Evolutionary conservation across 2,888 invertebrate species (phyloP).

Genomic region (Alloscopus bannaensis): DNA sequence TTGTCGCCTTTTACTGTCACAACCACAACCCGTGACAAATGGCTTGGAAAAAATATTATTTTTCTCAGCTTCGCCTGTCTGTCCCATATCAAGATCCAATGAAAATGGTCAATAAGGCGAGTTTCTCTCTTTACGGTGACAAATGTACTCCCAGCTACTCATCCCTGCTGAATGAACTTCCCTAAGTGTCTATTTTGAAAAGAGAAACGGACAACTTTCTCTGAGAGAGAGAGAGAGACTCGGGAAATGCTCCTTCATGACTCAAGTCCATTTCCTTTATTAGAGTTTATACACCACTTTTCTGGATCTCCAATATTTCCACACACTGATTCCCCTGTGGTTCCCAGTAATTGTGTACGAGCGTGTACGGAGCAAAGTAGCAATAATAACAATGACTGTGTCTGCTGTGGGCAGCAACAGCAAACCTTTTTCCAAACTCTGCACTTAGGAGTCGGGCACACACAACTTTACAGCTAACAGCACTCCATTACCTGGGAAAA

Average conservation of each 20-base stretch:
- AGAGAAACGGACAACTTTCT: neutral
- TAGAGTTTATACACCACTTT: conserved; percentile 3
- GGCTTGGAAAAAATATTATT: conserved; percentile 3
- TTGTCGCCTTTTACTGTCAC: neutral
- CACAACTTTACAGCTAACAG: neutral
- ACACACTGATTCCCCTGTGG: no score
- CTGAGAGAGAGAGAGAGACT: neutral
- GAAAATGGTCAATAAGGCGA: conserved; percentile 21
- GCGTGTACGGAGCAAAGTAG: neutral
- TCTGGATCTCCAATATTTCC: no score
- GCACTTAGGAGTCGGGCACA: neutral
- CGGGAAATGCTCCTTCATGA: neutral
- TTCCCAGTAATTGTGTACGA: neutral
- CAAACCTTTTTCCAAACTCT: neutral
- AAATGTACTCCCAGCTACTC: conserved; percentile 9
- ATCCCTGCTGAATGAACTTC: conserved; percentile 1
- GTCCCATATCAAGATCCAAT: conserved; percentile 2
- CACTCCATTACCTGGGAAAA: conserved; percentile 1
- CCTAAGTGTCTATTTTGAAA: neutral
- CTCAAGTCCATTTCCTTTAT: conserved; percentile 16
- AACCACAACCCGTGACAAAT: neutral
- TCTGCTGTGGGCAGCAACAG: neutral
- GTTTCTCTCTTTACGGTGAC: conserved; percentile 5
- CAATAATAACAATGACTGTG: conserved; percentile 2
- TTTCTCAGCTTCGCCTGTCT: neutral